Evolutionary conservation across 2,113 vertebrate species (phyloP).

Genomic region (Limanda limanda): DNA sequence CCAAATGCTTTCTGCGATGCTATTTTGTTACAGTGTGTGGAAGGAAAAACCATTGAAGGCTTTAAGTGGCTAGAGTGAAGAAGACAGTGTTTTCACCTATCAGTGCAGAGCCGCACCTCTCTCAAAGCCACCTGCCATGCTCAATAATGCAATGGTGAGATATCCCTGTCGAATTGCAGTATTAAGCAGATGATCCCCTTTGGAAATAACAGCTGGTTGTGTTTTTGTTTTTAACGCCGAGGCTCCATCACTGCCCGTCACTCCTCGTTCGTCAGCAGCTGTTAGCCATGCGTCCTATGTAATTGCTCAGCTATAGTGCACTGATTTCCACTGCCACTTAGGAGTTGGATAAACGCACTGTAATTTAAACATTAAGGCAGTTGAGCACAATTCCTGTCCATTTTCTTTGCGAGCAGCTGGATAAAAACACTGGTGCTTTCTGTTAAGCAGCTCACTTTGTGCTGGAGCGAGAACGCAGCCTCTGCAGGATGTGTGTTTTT

Average conservation of each 20-base stretch:
- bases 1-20: neutral
- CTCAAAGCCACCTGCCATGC: constrained; percentile 17
- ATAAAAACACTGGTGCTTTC: neutral
- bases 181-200: constrained; percentile 70
- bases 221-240: constrained; percentile 60
- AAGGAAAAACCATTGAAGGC: neutral
- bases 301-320: constrained; percentile 12
- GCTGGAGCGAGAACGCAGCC: no score
- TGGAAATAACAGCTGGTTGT: constrained; percentile 76
- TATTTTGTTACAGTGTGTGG: neutral
- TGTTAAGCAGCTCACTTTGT: no score
- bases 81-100: constrained; percentile 48
- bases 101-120: constrained; percentile 35
- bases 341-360: constrained; percentile 17
- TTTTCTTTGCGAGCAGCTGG: neutral
- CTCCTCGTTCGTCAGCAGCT: constrained; percentile 77
- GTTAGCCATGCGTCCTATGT: constrained; percentile 47
- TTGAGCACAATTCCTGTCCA: neutral
- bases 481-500: neutral
- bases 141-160: constrained; percentile 21
- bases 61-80: constrained; percentile 19
- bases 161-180: constrained; percentile 55
- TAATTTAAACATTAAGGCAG: neutral
- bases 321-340: constrained; percentile 15
- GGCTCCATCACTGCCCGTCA: constrained; percentile 61